Conservation (phyloP, 2,888 invertebrate genomes). For the Melanargia galathea region DNA sequence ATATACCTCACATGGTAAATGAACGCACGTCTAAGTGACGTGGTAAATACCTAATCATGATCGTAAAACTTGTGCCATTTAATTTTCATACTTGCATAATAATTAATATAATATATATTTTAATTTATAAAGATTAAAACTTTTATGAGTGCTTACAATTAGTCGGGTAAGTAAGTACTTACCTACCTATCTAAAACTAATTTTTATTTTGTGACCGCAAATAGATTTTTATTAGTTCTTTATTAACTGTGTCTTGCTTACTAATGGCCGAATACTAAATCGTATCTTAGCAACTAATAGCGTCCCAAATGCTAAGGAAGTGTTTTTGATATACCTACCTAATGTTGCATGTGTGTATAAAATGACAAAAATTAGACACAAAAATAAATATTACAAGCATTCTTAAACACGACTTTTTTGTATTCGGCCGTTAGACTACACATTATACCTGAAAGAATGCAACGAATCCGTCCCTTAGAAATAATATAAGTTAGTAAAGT, state of each 20-base stretch:
- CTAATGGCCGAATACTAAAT: too few relatives aligned
- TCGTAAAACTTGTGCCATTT: conserved; percentile 57
- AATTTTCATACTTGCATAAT: conserved; percentile 23
- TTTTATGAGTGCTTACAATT: not conserved
- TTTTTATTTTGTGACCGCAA: not conserved
- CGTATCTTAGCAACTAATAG: too few relatives aligned
- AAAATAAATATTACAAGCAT: too few relatives aligned
- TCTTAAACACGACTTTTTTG: too few relatives aligned
- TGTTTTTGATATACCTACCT: too few relatives aligned
- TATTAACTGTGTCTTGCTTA: not conserved
- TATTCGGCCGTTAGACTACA: too few relatives aligned
- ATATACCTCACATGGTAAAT: conserved; percentile 8
- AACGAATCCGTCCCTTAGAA: conserved; percentile 68
- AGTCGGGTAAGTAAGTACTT: not conserved
- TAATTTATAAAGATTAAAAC: too few relatives aligned
- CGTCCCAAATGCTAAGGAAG: too few relatives aligned
- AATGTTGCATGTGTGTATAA: too few relatives aligned
- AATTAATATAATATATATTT: not conserved
- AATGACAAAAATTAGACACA: too few relatives aligned
- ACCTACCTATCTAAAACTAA: not conserved
- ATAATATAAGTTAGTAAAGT: conserved; percentile 13
- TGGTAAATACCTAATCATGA: conserved; percentile 5
- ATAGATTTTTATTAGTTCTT: conserved; percentile 3
- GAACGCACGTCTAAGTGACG: not conserved
- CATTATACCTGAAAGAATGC: conserved; percentile 50